Base-by-base conservation (phyloP, 1,140 invertebrate genomes). In the Propsilocerus akamusi region DNA sequence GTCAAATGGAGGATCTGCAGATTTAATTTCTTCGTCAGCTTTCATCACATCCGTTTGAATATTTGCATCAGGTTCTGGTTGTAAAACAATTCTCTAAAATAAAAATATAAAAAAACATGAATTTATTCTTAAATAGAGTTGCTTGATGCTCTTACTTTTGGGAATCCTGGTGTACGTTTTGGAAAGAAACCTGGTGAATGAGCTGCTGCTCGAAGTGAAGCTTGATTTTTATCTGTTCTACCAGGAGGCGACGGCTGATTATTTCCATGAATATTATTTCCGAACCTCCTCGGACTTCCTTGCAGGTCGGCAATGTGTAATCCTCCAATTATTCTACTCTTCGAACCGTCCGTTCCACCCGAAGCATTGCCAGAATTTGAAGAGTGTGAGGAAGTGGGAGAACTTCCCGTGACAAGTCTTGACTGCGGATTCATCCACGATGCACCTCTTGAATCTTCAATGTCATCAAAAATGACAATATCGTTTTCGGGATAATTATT, bases 1-100 rank as follows among this genome's bases (percentile, higher is more conserved):
- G 67, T 86, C 80, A 61, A 83, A 85, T 4, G 80, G n/a, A 20
- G 34, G 34, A 30, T 30, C 28, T 11, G n/a, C 28, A 30, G 28
- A 6, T 37, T 37, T n/a, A 14, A 20, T 41, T 41, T n/a, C 4
- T 20, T 37, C 34, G 11, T n/a, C 34, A 6, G 14, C 7, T 14
- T 37, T 41, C 34, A 17, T 41, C 34, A 7, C 8, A 20, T 41
- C n/a, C 10, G 10, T 17, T 41, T 41, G 17, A 7, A 20, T 20
- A 41, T 20, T 20, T 41, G 34, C 10, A 7, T 41, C 34, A 41
- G 34, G 34, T 17, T 41, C 34, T 20, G 22, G 17, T 20, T 14
- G 34, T 20, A 20, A 41, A 17, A 41, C 22, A 17, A 41, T 41
- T 41, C 34, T 4, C 34, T 41, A 41, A n/a, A n/a, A n/a, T n/a